Evolutionary conservation across 2,888 invertebrate genomes (phyloP).

Genomic region (Caenorhabditis sp.): DNA sequence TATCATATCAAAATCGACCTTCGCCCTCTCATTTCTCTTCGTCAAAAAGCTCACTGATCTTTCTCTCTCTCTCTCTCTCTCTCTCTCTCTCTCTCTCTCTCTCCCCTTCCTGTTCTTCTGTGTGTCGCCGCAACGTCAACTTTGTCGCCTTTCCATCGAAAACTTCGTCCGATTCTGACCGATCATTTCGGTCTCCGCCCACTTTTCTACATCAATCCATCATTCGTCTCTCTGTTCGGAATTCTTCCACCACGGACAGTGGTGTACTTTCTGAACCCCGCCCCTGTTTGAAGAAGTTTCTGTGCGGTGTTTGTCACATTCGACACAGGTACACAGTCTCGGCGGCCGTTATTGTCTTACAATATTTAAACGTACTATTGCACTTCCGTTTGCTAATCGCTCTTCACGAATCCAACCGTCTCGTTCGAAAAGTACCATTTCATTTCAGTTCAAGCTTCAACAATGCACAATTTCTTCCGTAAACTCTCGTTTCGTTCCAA

Average conservation of each 20-base stretch:
- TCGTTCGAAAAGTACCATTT: too few species aligned
- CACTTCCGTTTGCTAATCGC: too few species aligned
- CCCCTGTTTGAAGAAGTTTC: too few species aligned
- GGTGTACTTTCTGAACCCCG: background rate
- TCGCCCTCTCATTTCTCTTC: background rate
- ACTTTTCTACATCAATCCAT: constrained; percentile 1
- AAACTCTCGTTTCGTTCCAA: constrained; percentile 46
- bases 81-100: background rate
- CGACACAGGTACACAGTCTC: too few species aligned
- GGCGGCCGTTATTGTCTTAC: too few species aligned
- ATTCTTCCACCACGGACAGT: background rate
- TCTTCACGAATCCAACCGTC: too few species aligned
- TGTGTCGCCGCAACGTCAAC: constrained; percentile 16
- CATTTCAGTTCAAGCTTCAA: background rate
- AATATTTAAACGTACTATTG: too few species aligned
- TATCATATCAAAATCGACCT: too few species aligned
- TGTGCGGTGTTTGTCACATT: too few species aligned
- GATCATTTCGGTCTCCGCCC: background rate
- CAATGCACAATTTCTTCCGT: constrained; percentile 51
- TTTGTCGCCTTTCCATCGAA: constrained; percentile 18
- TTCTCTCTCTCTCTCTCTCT: background rate
- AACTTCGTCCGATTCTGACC: constrained; percentile 1
- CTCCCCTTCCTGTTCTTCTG: constrained; percentile 10
- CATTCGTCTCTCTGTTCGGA: background rate
- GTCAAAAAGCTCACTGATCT: constrained; percentile 1